phyloP scores from a whole-genome alignment of 2,113 vertebrate genomes.

The Gobio gobio region DNA sequence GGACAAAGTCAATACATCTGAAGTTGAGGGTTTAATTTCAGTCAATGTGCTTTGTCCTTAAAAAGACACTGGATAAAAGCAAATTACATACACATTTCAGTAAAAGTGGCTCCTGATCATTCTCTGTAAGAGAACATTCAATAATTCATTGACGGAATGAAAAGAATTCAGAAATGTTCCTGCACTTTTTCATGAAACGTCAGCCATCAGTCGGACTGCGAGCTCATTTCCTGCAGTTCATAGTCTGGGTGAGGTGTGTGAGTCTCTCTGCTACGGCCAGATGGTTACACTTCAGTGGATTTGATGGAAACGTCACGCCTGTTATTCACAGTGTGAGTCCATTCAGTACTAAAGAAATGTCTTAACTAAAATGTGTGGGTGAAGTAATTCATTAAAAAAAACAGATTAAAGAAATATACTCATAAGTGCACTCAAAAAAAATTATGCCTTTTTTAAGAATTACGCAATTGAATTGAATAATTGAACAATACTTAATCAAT shows the following conservation, averaged over 20 bases:
- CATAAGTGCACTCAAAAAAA: too few relatives aligned
- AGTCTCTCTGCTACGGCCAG: neutral
- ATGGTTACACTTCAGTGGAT: constrained; percentile 17
- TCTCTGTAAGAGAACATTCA: neutral
- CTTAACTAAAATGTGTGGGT: neutral
- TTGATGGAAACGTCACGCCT: neutral
- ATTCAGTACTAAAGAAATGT: neutral
- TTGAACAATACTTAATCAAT: too few relatives aligned
- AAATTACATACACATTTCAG: neutral
- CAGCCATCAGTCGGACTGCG: neutral
- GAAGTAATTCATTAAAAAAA: neutral
- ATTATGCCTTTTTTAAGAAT: too few relatives aligned
- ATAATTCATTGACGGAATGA: constrained; percentile 10
- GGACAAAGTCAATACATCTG: neutral
- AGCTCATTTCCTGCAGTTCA: constrained; percentile 22
- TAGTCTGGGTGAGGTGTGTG: constrained; percentile 18
- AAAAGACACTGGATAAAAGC: neutral
- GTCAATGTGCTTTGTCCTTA: neutral
- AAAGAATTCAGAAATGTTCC: neutral
- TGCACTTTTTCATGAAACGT: constrained; percentile 2
- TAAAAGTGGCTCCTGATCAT: constrained; percentile 5
- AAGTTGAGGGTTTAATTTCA: neutral
- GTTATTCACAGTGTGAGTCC: constrained; percentile 5
- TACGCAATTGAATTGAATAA: too few relatives aligned
- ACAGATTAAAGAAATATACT: neutral